Conservation (phyloP, 2,888 invertebrate species). For the Acanthoscelides obtectus region DNA sequence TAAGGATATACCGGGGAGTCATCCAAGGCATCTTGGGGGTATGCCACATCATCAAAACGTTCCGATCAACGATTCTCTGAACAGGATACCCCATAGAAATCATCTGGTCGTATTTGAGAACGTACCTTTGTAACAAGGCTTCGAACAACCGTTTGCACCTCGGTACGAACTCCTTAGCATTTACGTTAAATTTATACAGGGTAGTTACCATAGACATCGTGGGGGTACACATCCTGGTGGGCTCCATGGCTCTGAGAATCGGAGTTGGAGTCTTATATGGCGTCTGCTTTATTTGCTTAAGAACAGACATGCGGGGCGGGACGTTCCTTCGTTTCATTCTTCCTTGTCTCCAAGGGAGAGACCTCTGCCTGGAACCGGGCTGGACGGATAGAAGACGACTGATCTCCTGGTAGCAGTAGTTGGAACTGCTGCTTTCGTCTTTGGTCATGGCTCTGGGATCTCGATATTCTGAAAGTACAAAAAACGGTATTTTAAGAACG, state of each 20-base stretch:
- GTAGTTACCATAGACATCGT: conserved; percentile 39
- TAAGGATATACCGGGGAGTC: conserved; percentile 42
- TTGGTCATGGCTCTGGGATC: conserved; percentile 42
- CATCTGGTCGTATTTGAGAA: conserved; percentile 59
- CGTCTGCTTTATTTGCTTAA: conserved; percentile 24
- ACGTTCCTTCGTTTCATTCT: conserved; percentile 38
- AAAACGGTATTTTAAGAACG: conserved; percentile 23
- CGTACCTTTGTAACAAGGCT: conserved; percentile 56
- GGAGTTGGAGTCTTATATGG: neutral
- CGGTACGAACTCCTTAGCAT: no score
- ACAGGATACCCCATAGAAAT: conserved; percentile 69
- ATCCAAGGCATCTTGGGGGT: conserved; percentile 3
- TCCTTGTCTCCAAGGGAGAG: conserved; percentile 55
- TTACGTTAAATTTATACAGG: conserved; percentile 44
- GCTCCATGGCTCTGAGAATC: neutral
- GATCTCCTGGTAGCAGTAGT: conserved; percentile 35
- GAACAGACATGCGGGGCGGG: conserved; percentile 28
- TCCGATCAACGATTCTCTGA: conserved; percentile 47
- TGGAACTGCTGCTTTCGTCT: conserved; percentile 33
- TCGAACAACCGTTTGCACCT: conserved; percentile 56
- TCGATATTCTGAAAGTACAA: conserved; percentile 45
- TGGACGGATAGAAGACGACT: conserved; percentile 49
- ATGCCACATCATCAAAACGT: conserved; percentile 7
- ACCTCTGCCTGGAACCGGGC: conserved; percentile 47
- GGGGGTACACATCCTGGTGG: conserved; percentile 17